Evolutionary conservation across 2,797 vertebrate species (phyloP), one percentile per base, ranked within the genome.

Genomic region (Lithobates sylvaticus): DNA sequence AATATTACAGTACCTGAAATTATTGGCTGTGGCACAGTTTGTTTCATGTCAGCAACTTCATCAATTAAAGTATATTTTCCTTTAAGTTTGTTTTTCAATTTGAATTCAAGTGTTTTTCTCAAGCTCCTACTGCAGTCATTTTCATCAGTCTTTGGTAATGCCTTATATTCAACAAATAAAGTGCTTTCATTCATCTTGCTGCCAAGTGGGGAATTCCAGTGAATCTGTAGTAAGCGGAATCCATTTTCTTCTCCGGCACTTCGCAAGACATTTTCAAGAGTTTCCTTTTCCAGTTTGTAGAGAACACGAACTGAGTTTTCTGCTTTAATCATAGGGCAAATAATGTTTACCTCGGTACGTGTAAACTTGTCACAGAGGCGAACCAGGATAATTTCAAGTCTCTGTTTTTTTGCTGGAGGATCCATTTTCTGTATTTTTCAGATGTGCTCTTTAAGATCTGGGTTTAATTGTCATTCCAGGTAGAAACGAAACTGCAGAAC

Each of bases 1-100:
- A 13, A 10, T 47, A 21, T 65, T 73, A 83, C 72, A 18, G 23
- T 75, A 83, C 81, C 81, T 83, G 81, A 83, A 64, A 83, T 72
- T 16, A 81, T 10, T 26, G 79, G 79, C 69, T 81, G 79, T 72
- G 34, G 68, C 26, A 72, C 54, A 10, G 21, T 82, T 42, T 65
- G 50, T 1, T 15, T 58, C 26, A 34, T 68, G 61, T 75, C 36
- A 47, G n/a, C 23, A 29, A 75, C 36, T 29, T 32, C 16, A 32
- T 83, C 58, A 44, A 83, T 58, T 64, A 75, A 13, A 58, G 69
- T 71, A 54, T 54, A 9, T 50, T 34, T 81, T 71, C 69, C 78
- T 5, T 12, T 44, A 18, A 39, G 68, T 3, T 7, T n/a, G 1
- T 26, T 15, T 15, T 15, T 1, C 23, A 83, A 32, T 39, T 72